Percentiles rank a stretch among this genome's conserved stretches.
phyloP scores from a whole-genome alignment of 2,113 vertebrate genomes.

The Ciconia maguari region DNA sequence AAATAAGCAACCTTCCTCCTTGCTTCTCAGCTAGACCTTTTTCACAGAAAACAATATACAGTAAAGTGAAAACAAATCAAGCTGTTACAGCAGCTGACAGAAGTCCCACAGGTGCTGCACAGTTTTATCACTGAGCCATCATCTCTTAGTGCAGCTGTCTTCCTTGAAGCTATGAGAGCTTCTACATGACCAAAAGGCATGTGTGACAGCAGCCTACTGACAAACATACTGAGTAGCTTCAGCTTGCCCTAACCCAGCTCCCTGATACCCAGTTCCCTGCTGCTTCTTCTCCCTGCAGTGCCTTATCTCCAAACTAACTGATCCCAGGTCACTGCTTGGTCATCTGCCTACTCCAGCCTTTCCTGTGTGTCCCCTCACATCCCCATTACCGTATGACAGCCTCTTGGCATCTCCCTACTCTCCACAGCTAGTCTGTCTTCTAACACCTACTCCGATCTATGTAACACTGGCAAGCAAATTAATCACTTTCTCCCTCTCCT shows the following conservation, averaged over 20 bases:
- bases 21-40: background rate
- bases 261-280: background rate
- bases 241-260: background rate
- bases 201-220: background rate
- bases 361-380: background rate
- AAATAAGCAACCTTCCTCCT: background rate
- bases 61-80: background rate
- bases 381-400: fast-evolving
- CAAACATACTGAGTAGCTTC: background rate
- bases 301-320: background rate
- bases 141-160: background rate
- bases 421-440: background rate
- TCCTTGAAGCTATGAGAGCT: background rate
- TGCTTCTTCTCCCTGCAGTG: background rate
- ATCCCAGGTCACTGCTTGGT: fast-evolving
- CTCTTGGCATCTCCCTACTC: background rate
- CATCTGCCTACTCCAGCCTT: background rate
- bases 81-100: background rate
- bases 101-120: background rate
- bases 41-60: background rate
- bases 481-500: background rate
- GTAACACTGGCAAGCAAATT: background rate
- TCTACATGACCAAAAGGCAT: background rate
- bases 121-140: background rate
- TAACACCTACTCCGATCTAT: background rate